phyloP scores from a whole-genome alignment of 1,140 invertebrate genomes.

The Drosophila mojavensis region DNA sequence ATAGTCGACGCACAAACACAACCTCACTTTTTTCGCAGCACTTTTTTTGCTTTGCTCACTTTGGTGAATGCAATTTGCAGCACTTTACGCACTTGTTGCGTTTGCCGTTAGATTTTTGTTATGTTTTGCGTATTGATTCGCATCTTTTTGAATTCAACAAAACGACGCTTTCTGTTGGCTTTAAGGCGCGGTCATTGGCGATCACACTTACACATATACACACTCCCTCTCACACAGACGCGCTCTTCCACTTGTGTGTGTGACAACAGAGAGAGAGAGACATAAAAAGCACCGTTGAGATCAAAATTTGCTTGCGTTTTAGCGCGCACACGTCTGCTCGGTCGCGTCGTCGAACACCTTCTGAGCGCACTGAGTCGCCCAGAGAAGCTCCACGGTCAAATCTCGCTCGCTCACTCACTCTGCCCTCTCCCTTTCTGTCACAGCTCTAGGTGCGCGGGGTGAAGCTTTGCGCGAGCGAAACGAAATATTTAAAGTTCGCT shows the following conservation, averaged over 20 bases:
- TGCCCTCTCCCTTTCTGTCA: slow-evolving; percentile 14
- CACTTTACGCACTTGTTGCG: slow-evolving; percentile 35
- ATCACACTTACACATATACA: slow-evolving; percentile 46
- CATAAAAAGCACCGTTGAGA: slow-evolving; percentile 77
- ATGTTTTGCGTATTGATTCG: slow-evolving; percentile 13
- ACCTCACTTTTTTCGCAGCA: slow-evolving; percentile 62
- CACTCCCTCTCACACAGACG: slow-evolving; percentile 5
- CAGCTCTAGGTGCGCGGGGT: neutral
- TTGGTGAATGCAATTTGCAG: slow-evolving; percentile 3
- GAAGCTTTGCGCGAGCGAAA: slow-evolving; percentile 31
- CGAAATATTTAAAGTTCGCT: slow-evolving; percentile 38
- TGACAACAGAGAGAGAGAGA: slow-evolving; percentile 38
- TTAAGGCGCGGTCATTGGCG: slow-evolving; percentile 75
- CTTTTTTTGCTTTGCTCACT: slow-evolving; percentile 27
- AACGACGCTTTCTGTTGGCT: slow-evolving; percentile 55
- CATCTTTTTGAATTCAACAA: slow-evolving; percentile 7
- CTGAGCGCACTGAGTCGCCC: slow-evolving; percentile 57
- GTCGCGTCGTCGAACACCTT: slow-evolving; percentile 67
- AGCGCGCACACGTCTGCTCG: slow-evolving; percentile 66
- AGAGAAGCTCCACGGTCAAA: slow-evolving; percentile 45
- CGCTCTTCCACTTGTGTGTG: slow-evolving; percentile 26
- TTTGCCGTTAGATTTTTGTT: slow-evolving; percentile 10
- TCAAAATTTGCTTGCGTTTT: slow-evolving; percentile 57
- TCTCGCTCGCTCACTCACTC: neutral
- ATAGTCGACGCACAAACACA: slow-evolving; percentile 69